These are phyloP conservation scores for Synanthedon myopaeformis DNA, from an alignment of 2,888 invertebrate genomes.

Conservation along the genomic window DNA sequence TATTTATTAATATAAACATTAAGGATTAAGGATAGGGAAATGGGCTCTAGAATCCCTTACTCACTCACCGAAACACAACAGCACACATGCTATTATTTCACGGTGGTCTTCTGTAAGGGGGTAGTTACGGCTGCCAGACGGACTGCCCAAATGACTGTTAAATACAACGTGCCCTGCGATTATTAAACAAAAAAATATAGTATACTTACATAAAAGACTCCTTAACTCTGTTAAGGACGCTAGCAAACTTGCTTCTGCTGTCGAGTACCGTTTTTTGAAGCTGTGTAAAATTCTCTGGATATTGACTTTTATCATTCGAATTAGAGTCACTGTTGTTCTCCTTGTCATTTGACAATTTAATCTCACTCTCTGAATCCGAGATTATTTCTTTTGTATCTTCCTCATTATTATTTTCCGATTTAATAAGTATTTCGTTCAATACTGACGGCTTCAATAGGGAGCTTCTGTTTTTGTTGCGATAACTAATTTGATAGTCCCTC, in stretches of 20 bases:
- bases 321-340: slow-evolving; percentile 49
- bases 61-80: no score
- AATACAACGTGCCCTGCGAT: no score
- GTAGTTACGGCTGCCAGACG: no score
- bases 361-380: slow-evolving; percentile 51
- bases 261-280: slow-evolving; percentile 38
- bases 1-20: no score
- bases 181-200: neutral
- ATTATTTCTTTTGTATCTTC: slow-evolving; percentile 34
- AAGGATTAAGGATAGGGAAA: no score
- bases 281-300: slow-evolving; percentile 34
- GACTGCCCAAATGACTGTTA: no score
- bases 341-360: slow-evolving; percentile 41
- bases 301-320: slow-evolving; percentile 39
- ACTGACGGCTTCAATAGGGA: slow-evolving; percentile 60
- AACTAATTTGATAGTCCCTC: slow-evolving; percentile 52
- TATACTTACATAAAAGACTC: slow-evolving; percentile 50
- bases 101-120: no score
- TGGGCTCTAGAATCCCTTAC: no score
- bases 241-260: slow-evolving; percentile 51
- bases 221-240: slow-evolving; percentile 58
- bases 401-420: slow-evolving; percentile 43
- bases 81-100: no score
- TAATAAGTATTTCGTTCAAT: slow-evolving; percentile 57
- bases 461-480: slow-evolving; percentile 38